Evolutionary conservation across 2,888 invertebrate genomes (phyloP).

Genomic region (Fragum sueziense): DNA sequence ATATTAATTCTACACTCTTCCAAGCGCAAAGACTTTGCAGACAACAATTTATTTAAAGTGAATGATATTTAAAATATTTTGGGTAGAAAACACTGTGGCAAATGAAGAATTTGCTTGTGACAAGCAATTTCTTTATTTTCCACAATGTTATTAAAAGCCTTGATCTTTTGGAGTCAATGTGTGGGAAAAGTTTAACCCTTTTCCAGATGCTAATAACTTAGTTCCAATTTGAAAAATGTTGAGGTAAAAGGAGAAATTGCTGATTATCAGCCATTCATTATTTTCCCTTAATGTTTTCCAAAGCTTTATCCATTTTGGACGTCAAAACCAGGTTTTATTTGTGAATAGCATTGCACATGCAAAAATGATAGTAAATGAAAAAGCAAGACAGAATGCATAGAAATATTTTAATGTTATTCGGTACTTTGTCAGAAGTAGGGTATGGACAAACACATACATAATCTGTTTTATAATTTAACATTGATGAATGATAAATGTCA

Average conservation of each 20-base stretch:
- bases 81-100: neutral
- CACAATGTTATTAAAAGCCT: too few species aligned
- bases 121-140: too few species aligned
- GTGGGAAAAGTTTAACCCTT: too few species aligned
- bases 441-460: neutral
- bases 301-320: too few species aligned
- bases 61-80: too few species aligned
- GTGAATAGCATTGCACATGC: too few species aligned
- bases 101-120: neutral
- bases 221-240: neutral
- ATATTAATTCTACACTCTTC: too few species aligned
- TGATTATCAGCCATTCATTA: neutral
- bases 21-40: neutral
- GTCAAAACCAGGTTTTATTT: too few species aligned
- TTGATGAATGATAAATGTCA: too few species aligned
- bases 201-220: too few species aligned
- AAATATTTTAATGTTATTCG: conserved; percentile 3
- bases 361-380: too few species aligned
- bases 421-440: neutral
- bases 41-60: neutral
- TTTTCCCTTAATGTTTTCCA: too few species aligned
- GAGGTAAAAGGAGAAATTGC: neutral
- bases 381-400: conserved; percentile 4
- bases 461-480: neutral
- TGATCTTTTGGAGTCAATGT: neutral